A percentile compares a stretch with the other conserved stretches of the same genome.
Conservation (phyloP, 1,140 invertebrate species). For the Monomorium pharaonis region DNA sequence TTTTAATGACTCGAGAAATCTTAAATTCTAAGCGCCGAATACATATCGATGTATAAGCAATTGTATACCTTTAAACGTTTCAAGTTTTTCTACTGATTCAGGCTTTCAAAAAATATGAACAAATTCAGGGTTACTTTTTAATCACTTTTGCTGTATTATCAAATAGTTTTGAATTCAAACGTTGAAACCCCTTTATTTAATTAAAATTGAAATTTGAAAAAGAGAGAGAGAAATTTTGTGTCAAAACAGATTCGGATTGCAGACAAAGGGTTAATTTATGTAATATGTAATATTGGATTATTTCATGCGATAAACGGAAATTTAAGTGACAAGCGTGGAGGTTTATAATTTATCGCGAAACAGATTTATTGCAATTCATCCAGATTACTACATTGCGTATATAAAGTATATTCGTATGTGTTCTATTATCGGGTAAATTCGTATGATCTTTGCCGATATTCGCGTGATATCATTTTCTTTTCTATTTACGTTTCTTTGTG, state of each 20-base stretch:
- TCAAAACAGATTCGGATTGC: too few species aligned
- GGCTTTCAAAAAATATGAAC: too few species aligned
- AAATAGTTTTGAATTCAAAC: too few species aligned
- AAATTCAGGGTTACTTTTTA: too few species aligned
- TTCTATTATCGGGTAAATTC: background rate
- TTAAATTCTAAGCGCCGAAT: background rate
- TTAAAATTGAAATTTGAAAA: too few species aligned
- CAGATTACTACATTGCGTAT: background rate
- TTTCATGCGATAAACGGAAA: slow-evolving; percentile 13
- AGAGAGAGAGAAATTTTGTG: too few species aligned
- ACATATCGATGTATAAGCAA: background rate
- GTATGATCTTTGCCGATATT: slow-evolving; percentile 18
- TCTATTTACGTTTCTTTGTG: background rate
- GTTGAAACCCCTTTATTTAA: too few species aligned
- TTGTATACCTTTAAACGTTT: background rate
- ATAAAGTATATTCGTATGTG: slow-evolving; percentile 2
- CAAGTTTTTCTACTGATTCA: too few species aligned
- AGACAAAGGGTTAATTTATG: background rate
- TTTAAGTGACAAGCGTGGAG: slow-evolving; percentile 2
- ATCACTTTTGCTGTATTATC: too few species aligned
- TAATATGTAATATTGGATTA: slow-evolving; percentile 16
- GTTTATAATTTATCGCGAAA: slow-evolving; percentile 39
- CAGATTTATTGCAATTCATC: slow-evolving; percentile 38
- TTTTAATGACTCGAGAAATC: background rate
- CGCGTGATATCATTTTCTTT: background rate